phyloP scores from a whole-genome alignment of 2,113 vertebrate genomes.

The Corythoichthys haematopterus region DNA sequence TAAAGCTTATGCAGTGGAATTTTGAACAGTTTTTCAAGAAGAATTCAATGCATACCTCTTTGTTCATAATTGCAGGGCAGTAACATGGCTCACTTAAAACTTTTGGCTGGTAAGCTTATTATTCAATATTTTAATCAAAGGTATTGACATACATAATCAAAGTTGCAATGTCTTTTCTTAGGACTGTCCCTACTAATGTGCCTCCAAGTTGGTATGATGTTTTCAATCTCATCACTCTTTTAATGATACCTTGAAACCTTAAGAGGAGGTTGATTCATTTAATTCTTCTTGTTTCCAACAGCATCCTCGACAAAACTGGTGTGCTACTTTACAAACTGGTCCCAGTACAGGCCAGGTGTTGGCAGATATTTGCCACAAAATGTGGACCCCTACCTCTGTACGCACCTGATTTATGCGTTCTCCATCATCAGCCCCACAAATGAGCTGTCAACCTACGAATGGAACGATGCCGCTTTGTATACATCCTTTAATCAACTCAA shows the following conservation, averaged over 20 bases:
- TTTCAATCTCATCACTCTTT: background rate
- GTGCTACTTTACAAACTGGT: slow-evolving; percentile 86
- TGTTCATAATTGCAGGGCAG: slow-evolving; percentile 7
- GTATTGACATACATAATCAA: no score
- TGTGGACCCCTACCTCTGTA: slow-evolving; percentile 74
- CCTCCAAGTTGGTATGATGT: slow-evolving; percentile 57
- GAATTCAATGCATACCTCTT: background rate
- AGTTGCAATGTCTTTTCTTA: slow-evolving; percentile 22
- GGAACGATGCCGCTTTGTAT: slow-evolving; percentile 77
- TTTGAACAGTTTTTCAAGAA: background rate
- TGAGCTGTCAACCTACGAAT: slow-evolving; percentile 70
- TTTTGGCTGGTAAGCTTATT: slow-evolving; percentile 44
- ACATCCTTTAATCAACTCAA: slow-evolving; percentile 76
- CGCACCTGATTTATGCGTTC: slow-evolving; percentile 80
- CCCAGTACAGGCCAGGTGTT: slow-evolving; percentile 73
- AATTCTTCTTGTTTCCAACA: slow-evolving; percentile 21
- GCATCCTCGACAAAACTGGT: slow-evolving; percentile 73
- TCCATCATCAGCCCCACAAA: slow-evolving; percentile 71
- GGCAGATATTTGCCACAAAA: slow-evolving; percentile 65
- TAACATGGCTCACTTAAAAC: slow-evolving; percentile 44
- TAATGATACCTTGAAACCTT: background rate
- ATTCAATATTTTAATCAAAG: background rate
- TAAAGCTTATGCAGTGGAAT: background rate
- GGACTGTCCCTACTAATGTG: slow-evolving; percentile 49
- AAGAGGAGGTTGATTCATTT: background rate